Conservation (phyloP, 2,797 vertebrate genomes). For the Malacoctenus gilli region DNA sequence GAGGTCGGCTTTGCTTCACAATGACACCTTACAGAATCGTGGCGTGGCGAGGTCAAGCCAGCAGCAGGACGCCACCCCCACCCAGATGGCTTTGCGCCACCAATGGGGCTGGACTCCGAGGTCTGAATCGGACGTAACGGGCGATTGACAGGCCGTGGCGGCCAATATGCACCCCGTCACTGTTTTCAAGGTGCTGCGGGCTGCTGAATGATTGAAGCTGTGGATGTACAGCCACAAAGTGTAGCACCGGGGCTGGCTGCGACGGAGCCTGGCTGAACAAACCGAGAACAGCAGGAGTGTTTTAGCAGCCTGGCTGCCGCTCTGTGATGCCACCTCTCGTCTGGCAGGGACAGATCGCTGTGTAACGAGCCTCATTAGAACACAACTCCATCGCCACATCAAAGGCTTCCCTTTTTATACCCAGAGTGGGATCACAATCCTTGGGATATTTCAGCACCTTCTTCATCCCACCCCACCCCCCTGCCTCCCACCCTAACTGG, state of each 20-base stretch:
- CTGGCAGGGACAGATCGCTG: slow-evolving; percentile 64
- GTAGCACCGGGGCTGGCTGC: slow-evolving; percentile 57
- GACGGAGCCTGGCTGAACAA: slow-evolving; percentile 72
- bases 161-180: slow-evolving; percentile 41
- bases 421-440: slow-evolving; percentile 61
- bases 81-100: neutral
- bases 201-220: slow-evolving; percentile 66
- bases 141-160: slow-evolving; percentile 24
- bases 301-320: slow-evolving; percentile 66
- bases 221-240: slow-evolving; percentile 62
- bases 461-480: slow-evolving; percentile 17
- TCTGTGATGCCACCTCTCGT: slow-evolving; percentile 64
- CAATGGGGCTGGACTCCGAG: slow-evolving; percentile 5
- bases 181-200: slow-evolving; percentile 52
- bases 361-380: slow-evolving; percentile 73
- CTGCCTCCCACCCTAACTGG: neutral
- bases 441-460: slow-evolving; percentile 59
- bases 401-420: slow-evolving; percentile 65
- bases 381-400: slow-evolving; percentile 63
- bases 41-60: too few relatives aligned
- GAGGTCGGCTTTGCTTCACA: too few relatives aligned
- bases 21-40: too few relatives aligned
- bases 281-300: slow-evolving; percentile 68
- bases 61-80: too few relatives aligned
- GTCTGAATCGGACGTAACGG: slow-evolving; percentile 17